A percentile compares a stretch with the other conserved stretches of the same genome.
phyloP scores from a whole-genome alignment of 2,113 vertebrate genomes.

The Corydoras sp. region DNA sequence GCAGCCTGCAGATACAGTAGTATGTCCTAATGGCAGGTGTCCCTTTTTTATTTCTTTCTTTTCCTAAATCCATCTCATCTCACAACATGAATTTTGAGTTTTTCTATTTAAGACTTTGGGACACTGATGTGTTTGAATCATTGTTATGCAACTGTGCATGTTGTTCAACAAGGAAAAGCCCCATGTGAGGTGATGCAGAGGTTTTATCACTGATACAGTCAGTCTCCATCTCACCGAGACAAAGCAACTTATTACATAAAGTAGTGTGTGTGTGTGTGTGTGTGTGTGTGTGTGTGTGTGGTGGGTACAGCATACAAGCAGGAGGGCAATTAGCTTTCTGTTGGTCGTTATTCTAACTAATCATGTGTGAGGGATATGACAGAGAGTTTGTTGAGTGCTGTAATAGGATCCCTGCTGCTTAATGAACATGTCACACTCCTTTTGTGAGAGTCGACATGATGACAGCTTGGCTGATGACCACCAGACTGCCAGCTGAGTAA shows the following conservation, averaged over 20 bases:
- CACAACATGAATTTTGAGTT: background rate
- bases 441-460: constrained; percentile 50
- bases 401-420: constrained; percentile 62
- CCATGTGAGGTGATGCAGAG: background rate
- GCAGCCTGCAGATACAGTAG: background rate
- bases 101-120: background rate
- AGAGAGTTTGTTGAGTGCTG: constrained; percentile 55
- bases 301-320: constrained; percentile 39
- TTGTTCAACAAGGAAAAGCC: background rate
- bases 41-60: constrained; percentile 7
- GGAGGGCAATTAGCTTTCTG: constrained; percentile 61
- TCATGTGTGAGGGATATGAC: constrained; percentile 62
- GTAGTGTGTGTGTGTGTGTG: background rate
- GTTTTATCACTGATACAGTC: constrained; percentile 5
- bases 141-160: background rate
- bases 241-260: constrained; percentile 6
- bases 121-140: background rate
- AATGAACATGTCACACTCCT: constrained; percentile 65
- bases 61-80: constrained; percentile 17
- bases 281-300: background rate
- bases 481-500: constrained; percentile 22
- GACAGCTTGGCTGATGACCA: constrained; percentile 50
- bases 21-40: background rate
- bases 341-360: constrained; percentile 60
- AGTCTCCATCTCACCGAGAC: background rate